Evolutionary conservation across 2,888 invertebrate species (phyloP).

Genomic region (Aquatica leii): DNA sequence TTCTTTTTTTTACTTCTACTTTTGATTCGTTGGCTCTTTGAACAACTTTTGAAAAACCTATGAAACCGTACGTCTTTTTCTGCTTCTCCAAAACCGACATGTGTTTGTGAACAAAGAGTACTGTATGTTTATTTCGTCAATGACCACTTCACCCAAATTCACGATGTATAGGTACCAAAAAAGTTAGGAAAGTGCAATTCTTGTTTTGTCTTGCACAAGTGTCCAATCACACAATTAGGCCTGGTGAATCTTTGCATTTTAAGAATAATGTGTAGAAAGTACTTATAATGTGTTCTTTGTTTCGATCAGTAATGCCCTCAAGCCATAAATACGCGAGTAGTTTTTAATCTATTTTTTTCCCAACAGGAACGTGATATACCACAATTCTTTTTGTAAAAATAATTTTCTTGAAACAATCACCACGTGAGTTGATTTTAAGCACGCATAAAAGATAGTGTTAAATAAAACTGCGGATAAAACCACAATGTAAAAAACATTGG

Average conservation of each 20-base stretch:
- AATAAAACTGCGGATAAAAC: too few species aligned
- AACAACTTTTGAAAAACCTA: conserved; percentile 32
- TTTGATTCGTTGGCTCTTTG: conserved; percentile 18
- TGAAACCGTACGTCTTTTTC: conserved; percentile 26
- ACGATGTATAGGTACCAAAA: conserved; percentile 29
- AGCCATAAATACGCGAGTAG: conserved; percentile 13
- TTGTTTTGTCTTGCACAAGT: conserved; percentile 26
- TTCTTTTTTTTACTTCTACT: conserved; percentile 25
- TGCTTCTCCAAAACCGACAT: conserved; percentile 25
- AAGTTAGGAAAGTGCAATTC: conserved; percentile 31
- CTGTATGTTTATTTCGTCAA: conserved; percentile 20
- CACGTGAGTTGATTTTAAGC: too few species aligned
- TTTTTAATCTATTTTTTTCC: not conserved
- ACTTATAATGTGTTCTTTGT: not conserved
- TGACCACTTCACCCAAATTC: conserved; percentile 27
- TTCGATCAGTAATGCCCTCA: not conserved
- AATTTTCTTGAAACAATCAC: conserved; percentile 22
- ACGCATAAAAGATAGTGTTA: too few species aligned
- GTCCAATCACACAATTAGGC: conserved; percentile 26
- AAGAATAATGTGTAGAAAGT: conserved; percentile 4
- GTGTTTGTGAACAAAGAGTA: conserved; percentile 32
- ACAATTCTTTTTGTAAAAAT: conserved; percentile 18
- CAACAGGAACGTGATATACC: conserved; percentile 17
- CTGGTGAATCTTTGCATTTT: conserved; percentile 17
- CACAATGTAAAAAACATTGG: too few species aligned